A percentile compares a stretch with the other conserved stretches of the same genome.
These are phyloP conservation scores for Thalassoma bifasciatum DNA, from an alignment of 2,113 vertebrate species.

Conservation along the genomic window DNA sequence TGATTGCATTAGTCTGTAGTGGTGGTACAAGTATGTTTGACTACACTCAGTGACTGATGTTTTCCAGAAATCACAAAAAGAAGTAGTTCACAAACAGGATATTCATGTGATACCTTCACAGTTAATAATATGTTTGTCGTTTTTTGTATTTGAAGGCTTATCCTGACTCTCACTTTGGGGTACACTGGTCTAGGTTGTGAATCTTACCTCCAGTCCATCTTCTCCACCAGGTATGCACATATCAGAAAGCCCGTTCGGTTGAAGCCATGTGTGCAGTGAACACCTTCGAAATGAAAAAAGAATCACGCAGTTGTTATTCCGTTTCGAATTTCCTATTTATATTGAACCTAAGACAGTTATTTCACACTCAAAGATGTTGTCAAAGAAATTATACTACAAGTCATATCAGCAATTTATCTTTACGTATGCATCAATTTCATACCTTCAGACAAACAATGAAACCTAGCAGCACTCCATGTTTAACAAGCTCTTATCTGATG, in stretches of 20 bases:
- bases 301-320: not conserved
- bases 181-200: too few relatives aligned
- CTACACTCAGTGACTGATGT: too few relatives aligned
- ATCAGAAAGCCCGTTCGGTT: slow-evolving; percentile 98
- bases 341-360: not conserved
- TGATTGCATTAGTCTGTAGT: too few relatives aligned
- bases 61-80: too few relatives aligned
- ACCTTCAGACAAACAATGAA: not conserved
- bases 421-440: not conserved
- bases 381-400: not conserved
- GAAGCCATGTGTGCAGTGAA: slow-evolving; percentile 99
- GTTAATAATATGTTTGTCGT: too few relatives aligned
- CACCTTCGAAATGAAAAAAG: slow-evolving; percentile 82
- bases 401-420: not conserved
- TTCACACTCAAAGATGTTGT: not conserved
- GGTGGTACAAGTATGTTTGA: too few relatives aligned
- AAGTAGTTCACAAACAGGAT: too few relatives aligned
- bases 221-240: slow-evolving; percentile 98
- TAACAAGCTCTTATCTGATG: slow-evolving; percentile 13
- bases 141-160: too few relatives aligned
- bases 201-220: slow-evolving; percentile 98
- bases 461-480: not conserved
- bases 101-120: too few relatives aligned
- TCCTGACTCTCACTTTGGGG: too few relatives aligned
- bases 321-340: slow-evolving; percentile 3